Percentiles rank a stretch among this genome's conserved stretches.
These are phyloP conservation scores for Pterobdella sp. DNA, from an alignment of 2,888 invertebrate genomes.

Conservation along the genomic window DNA sequence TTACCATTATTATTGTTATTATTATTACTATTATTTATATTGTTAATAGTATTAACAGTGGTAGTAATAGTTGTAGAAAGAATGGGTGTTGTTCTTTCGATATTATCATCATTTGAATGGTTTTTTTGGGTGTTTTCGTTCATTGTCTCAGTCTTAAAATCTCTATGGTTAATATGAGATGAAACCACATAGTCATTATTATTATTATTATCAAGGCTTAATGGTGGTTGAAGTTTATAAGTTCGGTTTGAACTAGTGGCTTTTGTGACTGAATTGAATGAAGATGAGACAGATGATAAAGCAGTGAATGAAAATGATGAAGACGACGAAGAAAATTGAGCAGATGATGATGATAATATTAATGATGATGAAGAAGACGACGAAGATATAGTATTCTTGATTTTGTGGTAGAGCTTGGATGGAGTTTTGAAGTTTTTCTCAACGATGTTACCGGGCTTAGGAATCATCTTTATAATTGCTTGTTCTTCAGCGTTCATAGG, in stretches of 20 bases:
- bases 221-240: background rate
- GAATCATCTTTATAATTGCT: conserved; percentile 9
- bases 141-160: background rate
- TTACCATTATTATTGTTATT: background rate
- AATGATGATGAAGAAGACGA: conserved; percentile 4
- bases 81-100: background rate
- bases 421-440: background rate
- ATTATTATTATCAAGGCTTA: background rate
- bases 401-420: background rate
- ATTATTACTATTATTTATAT: background rate
- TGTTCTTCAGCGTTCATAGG: conserved; percentile 4
- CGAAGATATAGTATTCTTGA: background rate
- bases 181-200: background rate
- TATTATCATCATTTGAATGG: background rate
- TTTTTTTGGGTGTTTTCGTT: background rate
- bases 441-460: background rate
- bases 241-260: background rate
- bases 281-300: background rate
- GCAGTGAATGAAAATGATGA: background rate
- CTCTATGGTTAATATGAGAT: background rate
- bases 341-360: background rate
- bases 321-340: background rate
- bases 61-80: background rate
- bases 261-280: background rate
- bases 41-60: background rate